Percentiles rank a stretch among this genome's conserved stretches.
These are phyloP conservation scores for Orchesellides sinensis DNA, from an alignment of 2,888 invertebrate genomes.

Conservation along the genomic window DNA sequence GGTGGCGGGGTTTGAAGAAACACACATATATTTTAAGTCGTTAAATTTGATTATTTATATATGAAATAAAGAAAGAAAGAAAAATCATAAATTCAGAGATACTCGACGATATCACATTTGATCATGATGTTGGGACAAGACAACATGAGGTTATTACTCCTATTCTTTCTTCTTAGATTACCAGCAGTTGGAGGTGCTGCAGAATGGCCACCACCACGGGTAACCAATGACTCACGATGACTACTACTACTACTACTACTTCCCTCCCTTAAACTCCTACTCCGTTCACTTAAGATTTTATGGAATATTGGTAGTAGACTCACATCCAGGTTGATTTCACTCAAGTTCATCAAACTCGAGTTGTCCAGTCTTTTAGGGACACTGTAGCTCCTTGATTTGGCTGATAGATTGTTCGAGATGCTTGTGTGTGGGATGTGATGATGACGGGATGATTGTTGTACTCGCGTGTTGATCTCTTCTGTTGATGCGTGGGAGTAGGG, in stretches of 20 bases:
- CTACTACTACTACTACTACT: neutral
- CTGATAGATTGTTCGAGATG: conserved; percentile 2
- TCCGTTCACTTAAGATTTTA: conserved; percentile 78
- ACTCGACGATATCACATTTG: conserved; percentile 96
- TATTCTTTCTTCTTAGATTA: conserved; percentile 32
- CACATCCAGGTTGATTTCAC: conserved; percentile 81
- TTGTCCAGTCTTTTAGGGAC: conserved; percentile 85
- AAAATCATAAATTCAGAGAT: conserved; percentile 80
- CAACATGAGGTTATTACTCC: conserved; percentile 80
- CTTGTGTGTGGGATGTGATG: conserved; percentile 1
- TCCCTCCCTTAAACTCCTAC: conserved; percentile 23
- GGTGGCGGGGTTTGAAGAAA: too few species aligned
- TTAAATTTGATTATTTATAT: neutral
- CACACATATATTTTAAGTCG: too few species aligned
- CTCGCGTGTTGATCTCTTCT: conserved; percentile 26
- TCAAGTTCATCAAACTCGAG: conserved; percentile 65
- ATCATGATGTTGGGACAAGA: conserved; percentile 97
- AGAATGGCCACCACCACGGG: neutral
- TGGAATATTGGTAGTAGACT: conserved; percentile 95
- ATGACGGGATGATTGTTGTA: too few species aligned
- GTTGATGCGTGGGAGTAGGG: conserved; percentile 42
- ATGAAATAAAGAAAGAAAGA: neutral
- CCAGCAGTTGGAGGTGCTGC: neutral
- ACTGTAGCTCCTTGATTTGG: conserved; percentile 78
- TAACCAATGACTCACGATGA: neutral